Evolutionary conservation across 2,797 vertebrate genomes (phyloP).

Genomic region (Falco cherrug): DNA sequence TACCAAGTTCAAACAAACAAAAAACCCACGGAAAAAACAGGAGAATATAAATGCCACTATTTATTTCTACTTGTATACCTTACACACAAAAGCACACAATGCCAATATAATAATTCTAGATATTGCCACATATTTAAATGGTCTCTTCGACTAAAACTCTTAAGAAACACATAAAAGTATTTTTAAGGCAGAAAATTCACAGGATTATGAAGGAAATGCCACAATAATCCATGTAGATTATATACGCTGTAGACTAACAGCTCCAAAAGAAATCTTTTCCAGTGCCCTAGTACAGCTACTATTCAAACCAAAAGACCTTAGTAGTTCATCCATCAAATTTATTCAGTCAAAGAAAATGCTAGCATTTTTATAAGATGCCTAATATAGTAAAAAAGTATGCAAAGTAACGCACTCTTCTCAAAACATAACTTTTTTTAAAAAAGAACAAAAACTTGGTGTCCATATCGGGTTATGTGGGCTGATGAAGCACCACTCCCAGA

Average conservation of each 20-base stretch:
- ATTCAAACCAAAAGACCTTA: constrained; percentile 4
- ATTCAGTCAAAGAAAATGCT: background rate
- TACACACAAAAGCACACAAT: background rate
- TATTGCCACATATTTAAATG: background rate
- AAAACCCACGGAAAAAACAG: background rate
- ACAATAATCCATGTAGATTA: background rate
- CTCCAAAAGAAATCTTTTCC: constrained; percentile 30
- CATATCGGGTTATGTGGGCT: background rate
- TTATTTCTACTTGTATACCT: background rate
- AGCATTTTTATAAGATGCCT: background rate
- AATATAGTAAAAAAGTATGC: background rate
- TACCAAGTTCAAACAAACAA: background rate
- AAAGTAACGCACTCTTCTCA: background rate
- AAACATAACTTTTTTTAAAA: background rate
- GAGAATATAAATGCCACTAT: background rate
- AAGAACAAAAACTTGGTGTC: background rate
- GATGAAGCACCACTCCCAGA: background rate
- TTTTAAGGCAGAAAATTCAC: constrained; percentile 5
- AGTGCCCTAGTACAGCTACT: background rate
- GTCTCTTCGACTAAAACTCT: background rate
- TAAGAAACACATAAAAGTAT: background rate
- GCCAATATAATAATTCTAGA: background rate
- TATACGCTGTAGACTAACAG: background rate
- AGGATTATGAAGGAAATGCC: constrained; percentile 39
- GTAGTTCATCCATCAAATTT: constrained; percentile 20